phyloP scores from a whole-genome alignment of 2,888 invertebrate species.

The Calameuta filiformis region DNA sequence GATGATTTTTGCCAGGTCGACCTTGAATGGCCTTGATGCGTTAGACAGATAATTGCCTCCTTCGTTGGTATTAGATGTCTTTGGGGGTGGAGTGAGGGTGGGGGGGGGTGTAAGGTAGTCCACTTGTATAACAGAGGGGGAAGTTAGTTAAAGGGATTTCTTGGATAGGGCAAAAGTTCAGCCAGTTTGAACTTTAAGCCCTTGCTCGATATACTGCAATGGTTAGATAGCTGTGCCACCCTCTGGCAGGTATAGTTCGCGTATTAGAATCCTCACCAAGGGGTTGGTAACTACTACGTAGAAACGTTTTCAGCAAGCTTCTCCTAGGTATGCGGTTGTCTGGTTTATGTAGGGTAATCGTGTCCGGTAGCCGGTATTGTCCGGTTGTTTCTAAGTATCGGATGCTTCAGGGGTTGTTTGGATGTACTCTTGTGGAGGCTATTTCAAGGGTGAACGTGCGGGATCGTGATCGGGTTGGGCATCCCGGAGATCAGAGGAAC shows the following conservation, averaged over 20 bases:
- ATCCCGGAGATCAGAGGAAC: slow-evolving; percentile 24
- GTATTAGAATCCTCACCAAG: not conserved
- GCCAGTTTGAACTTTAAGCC: not conserved
- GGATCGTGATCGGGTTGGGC: slow-evolving; percentile 19
- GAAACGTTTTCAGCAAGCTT: not conserved
- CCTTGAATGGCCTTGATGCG: not conserved
- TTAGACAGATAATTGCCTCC: not conserved
- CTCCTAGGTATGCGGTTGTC: not conserved
- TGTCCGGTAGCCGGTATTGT: not conserved
- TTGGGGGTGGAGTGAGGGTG: not conserved
- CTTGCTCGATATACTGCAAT: not conserved
- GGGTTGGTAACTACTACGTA: no score
- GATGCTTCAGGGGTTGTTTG: not conserved
- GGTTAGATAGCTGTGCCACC: not conserved
- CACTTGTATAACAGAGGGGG: not conserved
- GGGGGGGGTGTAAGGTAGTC: not conserved
- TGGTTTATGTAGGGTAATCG: not conserved
- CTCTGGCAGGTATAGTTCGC: not conserved
- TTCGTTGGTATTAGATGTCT: not conserved
- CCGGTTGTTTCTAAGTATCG: not conserved
- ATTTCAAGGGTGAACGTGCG: not conserved
- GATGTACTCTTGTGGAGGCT: not conserved
- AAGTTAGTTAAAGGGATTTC: not conserved
- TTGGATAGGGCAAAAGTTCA: not conserved
- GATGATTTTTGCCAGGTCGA: not conserved